A percentile compares a stretch with the other conserved stretches of the same genome.
Evolutionary conservation across 2,113 vertebrate species (phyloP).

Genomic region (Corvus hawaiiensis): DNA sequence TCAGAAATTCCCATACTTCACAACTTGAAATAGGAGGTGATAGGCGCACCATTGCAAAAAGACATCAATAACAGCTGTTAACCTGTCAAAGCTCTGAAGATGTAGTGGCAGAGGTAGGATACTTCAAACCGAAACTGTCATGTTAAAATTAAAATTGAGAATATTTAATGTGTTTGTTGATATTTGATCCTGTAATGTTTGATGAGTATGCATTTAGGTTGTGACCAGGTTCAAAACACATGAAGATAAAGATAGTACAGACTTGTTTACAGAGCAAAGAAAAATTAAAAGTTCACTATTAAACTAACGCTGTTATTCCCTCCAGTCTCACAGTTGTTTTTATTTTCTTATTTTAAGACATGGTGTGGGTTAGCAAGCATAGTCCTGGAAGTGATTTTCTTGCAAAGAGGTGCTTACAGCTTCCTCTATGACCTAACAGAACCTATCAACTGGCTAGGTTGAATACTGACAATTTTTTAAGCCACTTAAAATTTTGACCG

Average conservation of each 20-base stretch:
- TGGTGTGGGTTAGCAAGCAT: too few species aligned
- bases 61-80: background rate
- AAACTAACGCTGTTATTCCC: background rate
- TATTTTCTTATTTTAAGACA: background rate
- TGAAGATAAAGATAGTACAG: background rate
- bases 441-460: too few species aligned
- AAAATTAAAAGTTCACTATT: background rate
- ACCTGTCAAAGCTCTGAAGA: background rate
- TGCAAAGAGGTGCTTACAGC: too few species aligned
- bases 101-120: background rate
- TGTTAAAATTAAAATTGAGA: background rate
- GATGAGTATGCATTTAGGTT: background rate
- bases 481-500: too few species aligned
- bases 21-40: background rate
- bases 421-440: too few species aligned
- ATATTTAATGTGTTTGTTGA: background rate
- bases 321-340: background rate
- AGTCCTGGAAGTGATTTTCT: too few species aligned
- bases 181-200: background rate
- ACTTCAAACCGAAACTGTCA: background rate
- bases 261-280: background rate
- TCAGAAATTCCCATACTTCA: background rate
- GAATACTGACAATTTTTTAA: too few species aligned
- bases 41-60: background rate
- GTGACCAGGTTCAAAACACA: background rate